A percentile compares a stretch with the other conserved stretches of the same genome.
These are phyloP conservation scores for Samia ricini DNA, from an alignment of 1,140 invertebrate species.

Conservation along the genomic window DNA sequence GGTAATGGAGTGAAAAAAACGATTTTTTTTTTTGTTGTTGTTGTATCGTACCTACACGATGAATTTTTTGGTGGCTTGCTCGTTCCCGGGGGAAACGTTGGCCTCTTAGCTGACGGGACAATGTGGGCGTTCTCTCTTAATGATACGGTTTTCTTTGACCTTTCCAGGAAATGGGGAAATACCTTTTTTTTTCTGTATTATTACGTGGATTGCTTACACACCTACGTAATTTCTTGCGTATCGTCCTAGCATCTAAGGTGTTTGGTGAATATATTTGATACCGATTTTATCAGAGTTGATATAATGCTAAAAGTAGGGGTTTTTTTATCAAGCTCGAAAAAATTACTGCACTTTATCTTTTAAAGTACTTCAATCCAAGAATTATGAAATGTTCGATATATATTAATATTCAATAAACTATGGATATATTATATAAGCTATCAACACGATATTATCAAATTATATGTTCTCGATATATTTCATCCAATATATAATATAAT, in stretches of 20 bases:
- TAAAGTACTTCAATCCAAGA: too few relatives aligned
- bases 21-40: constrained; percentile 24
- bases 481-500: too few relatives aligned
- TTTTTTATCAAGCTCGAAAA: too few relatives aligned
- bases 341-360: too few relatives aligned
- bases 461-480: too few relatives aligned
- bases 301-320: not conserved
- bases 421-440: too few relatives aligned
- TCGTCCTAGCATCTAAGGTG: not conserved
- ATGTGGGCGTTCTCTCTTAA: constrained; percentile 13
- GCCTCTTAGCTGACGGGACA: constrained; percentile 7
- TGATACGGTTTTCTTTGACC: constrained; percentile 7
- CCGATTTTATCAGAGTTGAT: not conserved
- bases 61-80: constrained; percentile 19
- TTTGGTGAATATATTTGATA: not conserved
- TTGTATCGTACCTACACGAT: constrained; percentile 36
- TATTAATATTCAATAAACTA: too few relatives aligned
- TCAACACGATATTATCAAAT: too few relatives aligned
- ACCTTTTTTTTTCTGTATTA: not conserved
- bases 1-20: constrained; percentile 57
- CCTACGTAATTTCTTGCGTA: not conserved
- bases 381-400: too few relatives aligned
- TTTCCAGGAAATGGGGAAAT: not conserved
- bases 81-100: constrained; percentile 12
- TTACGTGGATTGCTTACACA: not conserved